phyloP scores from a whole-genome alignment of 2,888 invertebrate species.

The Chymomyza fuscimana region DNA sequence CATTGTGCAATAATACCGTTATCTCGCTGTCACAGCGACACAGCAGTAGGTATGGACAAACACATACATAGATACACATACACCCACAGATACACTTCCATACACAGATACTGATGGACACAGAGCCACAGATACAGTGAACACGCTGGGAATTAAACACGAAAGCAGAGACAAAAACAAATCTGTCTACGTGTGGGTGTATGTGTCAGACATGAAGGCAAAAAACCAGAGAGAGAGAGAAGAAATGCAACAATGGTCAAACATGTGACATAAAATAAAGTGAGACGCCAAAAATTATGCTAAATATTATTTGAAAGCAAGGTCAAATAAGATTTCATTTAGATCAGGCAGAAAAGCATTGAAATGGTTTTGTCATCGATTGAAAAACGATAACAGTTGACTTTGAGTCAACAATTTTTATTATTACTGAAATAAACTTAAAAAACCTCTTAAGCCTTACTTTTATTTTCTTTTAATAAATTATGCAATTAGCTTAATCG shows the following conservation, averaged over 20 bases:
- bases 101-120: background rate
- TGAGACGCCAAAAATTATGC: background rate
- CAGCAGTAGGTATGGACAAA: background rate
- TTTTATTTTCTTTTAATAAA: no score
- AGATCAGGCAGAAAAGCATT: no score
- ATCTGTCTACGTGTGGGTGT: background rate
- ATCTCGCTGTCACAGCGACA: conserved; percentile 56
- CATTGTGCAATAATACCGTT: conserved; percentile 69
- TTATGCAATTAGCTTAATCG: no score
- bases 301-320: background rate
- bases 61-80: background rate
- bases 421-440: no score
- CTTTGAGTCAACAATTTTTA: no score
- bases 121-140: background rate
- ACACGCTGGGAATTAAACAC: background rate
- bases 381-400: no score
- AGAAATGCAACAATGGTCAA: no score
- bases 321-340: background rate
- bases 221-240: background rate
- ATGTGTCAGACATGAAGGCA: background rate
- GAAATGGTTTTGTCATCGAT: no score
- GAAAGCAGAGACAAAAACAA: background rate
- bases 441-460: no score
- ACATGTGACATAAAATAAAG: background rate
- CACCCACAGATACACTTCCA: background rate